phyloP scores from a whole-genome alignment of 2,797 vertebrate genomes.

The Lemur catta region DNA sequence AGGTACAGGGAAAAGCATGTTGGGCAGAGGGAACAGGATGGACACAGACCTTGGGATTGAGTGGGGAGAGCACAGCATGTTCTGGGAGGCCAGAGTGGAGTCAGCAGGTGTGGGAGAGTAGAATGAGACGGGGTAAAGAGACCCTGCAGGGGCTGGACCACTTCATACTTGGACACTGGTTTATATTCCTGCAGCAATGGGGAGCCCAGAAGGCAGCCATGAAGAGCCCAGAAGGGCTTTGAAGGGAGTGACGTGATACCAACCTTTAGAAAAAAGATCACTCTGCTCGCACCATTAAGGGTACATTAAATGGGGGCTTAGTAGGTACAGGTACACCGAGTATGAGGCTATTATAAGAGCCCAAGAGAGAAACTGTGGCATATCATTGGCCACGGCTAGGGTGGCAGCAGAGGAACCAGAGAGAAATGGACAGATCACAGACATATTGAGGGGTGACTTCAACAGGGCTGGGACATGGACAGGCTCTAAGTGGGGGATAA shows the following conservation, averaged over 20 bases:
- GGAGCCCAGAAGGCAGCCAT: not conserved
- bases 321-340: not conserved
- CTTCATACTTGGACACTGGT: fast-evolving
- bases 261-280: not conserved
- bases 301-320: too few species aligned
- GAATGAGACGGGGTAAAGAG: not conserved
- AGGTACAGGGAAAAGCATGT: not conserved
- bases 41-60: not conserved
- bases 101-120: fast-evolving
- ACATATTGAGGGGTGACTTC: not conserved
- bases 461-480: not conserved
- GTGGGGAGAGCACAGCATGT: not conserved
- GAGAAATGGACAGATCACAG: not conserved
- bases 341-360: not conserved
- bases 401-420: not conserved
- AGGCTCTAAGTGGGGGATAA: too few species aligned
- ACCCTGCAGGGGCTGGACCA: too few species aligned
- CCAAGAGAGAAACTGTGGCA: not conserved
- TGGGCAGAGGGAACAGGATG: not conserved
- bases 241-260: not conserved
- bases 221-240: not conserved
- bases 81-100: not conserved
- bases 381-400: not conserved
- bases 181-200: not conserved
- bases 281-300: not conserved